These are phyloP conservation scores for Mamestra brassicae DNA, from an alignment of 2,888 invertebrate species.

Conservation along the genomic window DNA sequence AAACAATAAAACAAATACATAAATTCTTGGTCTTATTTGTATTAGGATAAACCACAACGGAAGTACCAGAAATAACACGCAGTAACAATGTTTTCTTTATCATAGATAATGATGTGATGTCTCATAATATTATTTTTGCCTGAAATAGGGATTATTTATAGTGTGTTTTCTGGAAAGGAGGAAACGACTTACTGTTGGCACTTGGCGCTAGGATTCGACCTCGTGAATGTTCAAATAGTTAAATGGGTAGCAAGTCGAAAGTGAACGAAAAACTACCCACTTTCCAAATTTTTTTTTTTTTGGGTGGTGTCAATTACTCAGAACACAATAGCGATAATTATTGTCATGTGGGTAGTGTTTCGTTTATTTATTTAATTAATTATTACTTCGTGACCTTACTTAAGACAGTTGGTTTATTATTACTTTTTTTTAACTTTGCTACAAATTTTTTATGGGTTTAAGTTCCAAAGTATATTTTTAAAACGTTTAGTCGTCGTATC, in stretches of 20 bases:
- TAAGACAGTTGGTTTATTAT: not conserved
- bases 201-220: not conserved
- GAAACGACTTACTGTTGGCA: not conserved
- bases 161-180: not conserved
- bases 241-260: not conserved
- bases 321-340: conserved; percentile 32
- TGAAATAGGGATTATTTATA: conserved; percentile 11
- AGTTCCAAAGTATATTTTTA: not conserved
- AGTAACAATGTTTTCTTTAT: conserved; percentile 6
- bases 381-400: not conserved
- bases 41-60: conserved; percentile 1
- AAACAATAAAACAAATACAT: conserved; percentile 10
- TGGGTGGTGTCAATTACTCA: conserved; percentile 12
- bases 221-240: not conserved
- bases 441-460: not conserved
- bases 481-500: not conserved
- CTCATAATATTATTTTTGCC: conserved; percentile 1
- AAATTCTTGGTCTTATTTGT: conserved; percentile 16
- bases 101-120: conserved; percentile 6
- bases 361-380: conserved; percentile 22
- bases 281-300: conserved; percentile 23
- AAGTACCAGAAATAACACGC: conserved; percentile 22
- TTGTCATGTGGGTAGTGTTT: conserved; percentile 20
- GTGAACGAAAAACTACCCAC: conserved; percentile 16
- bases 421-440: not conserved